Evolutionary conservation across 1,140 invertebrate species (phyloP).

Genomic region (Venturia canescens): DNA sequence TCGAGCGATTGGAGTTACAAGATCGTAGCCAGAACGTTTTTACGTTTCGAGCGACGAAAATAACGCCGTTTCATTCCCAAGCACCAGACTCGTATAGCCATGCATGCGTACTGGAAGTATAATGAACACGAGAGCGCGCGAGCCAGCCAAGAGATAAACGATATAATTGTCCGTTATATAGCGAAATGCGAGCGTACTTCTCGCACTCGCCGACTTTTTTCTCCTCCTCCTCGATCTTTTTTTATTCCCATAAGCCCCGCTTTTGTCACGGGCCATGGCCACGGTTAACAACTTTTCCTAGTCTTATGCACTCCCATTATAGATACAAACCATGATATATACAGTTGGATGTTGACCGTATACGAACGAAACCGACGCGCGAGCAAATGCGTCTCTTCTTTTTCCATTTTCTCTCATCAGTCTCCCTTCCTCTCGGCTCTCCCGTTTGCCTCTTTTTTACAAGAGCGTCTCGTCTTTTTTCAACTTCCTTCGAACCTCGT

Average conservation of each 20-base stretch:
- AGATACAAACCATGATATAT: neutral
- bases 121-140: constrained; percentile 44
- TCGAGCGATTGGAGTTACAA: neutral
- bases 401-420: neutral
- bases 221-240: neutral
- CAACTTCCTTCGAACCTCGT: neutral
- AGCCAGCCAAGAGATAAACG: constrained; percentile 62
- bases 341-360: neutral
- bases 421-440: neutral
- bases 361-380: neutral
- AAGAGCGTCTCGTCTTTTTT: neutral
- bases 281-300: constrained; percentile 56
- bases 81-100: neutral
- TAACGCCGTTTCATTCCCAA: neutral
- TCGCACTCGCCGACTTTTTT: constrained; percentile 44
- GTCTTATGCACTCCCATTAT: neutral
- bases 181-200: constrained; percentile 57
- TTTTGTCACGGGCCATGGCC: constrained; percentile 67
- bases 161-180: constrained; percentile 66
- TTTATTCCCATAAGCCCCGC: constrained; percentile 45
- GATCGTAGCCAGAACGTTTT: neutral
- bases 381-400: neutral
- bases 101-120: neutral
- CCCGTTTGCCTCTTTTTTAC: neutral
- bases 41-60: neutral